Base-by-base conservation (phyloP, 2,797 vertebrate species). In the Vipera latastei region DNA sequence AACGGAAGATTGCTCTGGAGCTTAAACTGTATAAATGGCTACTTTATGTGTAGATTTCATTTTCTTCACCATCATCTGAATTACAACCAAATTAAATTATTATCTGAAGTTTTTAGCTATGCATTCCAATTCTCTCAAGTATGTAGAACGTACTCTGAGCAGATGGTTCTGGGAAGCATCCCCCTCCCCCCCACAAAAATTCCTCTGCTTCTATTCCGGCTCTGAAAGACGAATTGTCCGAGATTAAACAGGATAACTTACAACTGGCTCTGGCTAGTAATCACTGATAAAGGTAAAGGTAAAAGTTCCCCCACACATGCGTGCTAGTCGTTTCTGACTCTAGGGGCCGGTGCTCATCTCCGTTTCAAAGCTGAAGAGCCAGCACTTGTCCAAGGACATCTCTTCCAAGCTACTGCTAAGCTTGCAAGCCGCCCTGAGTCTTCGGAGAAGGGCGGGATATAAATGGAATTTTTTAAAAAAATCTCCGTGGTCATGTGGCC, bases 31-130 rank as follows among this genome's bases (percentile, higher is more conserved):
- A 95, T 20, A 95, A 97, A 96, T 91, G 87, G 63, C 89, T 56
- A 91, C 96, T 95, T 96, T 94, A 90, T 96, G 93, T 93, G 22
- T 91, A 4, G 93, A 73, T 96, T 94, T 96, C 92, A 92, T 92
- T 61, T 89, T 94, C 92, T 95, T 96, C 95, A 90, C 92, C 92
- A 90, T 92, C 94, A 91, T 38, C 88, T 92, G 91, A 95, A 90
- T 95, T 93, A 94, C 86, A 93, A 56, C 25, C 7, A 94, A 94
- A 95, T 95, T 93, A 90, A 96, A 96, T 91, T 95, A 91, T 95
- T 94, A 20, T 86, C 51, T 94, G 91, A 89, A 95, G 85, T 90
- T 95, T 95, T 95, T 78, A 92, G 85, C 95, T 94, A 96, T 92
- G 93, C 95, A 96, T 94, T 93, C 90, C 93, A 94, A 92, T 88